Evolutionary conservation across 2,113 vertebrate genomes (phyloP).

Genomic region (Caretta caretta): DNA sequence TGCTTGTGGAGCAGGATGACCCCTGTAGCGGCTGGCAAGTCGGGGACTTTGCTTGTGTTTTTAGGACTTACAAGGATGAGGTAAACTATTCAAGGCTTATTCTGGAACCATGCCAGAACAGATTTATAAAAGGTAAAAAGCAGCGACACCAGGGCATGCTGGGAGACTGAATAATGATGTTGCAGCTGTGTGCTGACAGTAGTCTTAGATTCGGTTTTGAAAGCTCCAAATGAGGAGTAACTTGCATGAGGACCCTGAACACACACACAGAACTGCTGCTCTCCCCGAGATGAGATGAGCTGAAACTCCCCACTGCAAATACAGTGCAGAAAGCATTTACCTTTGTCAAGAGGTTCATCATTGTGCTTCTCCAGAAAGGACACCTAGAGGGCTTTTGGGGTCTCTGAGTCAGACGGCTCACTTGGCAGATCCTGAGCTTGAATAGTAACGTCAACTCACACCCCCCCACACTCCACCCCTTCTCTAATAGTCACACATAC

Average conservation of each 20-base stretch:
- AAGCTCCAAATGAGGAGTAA: not conserved
- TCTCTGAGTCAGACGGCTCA: not conserved
- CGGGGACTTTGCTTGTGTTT: not conserved
- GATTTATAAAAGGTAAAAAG: not conserved
- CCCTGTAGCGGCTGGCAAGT: not conserved
- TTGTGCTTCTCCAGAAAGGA: not conserved
- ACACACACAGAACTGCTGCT: not conserved
- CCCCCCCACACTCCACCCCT: not conserved
- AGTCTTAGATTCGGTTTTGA: not conserved
- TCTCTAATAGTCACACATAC: not conserved
- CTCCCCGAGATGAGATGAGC: not conserved
- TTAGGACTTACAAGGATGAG: not conserved
- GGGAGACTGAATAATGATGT: not conserved
- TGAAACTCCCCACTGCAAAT: not conserved
- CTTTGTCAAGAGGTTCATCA: not conserved
- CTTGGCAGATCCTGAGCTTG: accelerated
- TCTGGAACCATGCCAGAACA: not conserved
- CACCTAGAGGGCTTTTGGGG: not conserved
- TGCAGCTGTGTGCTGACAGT: not conserved
- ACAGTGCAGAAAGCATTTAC: not conserved
- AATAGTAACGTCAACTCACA: not conserved
- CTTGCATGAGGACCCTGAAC: not conserved
- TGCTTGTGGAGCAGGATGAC: not conserved
- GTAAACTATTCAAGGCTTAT: not conserved
- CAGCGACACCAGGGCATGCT: not conserved